These are phyloP conservation scores for Drosophila emarginata DNA, from an alignment of 2,888 invertebrate species.

Conservation along the genomic window DNA sequence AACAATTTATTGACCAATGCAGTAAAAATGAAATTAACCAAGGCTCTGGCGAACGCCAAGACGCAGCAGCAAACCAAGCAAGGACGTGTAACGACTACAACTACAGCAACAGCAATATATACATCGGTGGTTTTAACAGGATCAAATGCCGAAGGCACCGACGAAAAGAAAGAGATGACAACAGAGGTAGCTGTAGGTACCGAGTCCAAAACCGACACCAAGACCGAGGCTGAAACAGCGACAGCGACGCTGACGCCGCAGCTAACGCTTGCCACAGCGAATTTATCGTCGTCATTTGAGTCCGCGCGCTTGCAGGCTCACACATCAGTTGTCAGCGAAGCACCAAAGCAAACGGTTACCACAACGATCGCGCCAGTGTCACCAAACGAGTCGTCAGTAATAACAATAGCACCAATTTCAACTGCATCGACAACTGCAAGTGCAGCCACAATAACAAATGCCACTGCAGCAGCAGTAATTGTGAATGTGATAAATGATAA, in stretches of 20 bases:
- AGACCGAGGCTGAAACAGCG: slow-evolving; percentile 35
- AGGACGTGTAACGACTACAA: slow-evolving; percentile 30
- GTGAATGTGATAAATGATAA: slow-evolving; percentile 61
- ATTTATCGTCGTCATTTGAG: slow-evolving; percentile 77
- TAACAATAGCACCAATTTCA: slow-evolving; percentile 40
- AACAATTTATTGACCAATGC: slow-evolving; percentile 70
- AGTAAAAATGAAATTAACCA: slow-evolving; percentile 78
- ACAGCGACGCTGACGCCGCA: slow-evolving; percentile 44
- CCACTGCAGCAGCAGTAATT: slow-evolving; percentile 17
- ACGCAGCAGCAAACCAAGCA: slow-evolving; percentile 40
- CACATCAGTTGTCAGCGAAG: slow-evolving; percentile 81
- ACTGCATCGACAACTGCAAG: slow-evolving; percentile 39
- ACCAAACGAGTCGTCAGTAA: slow-evolving; percentile 34
- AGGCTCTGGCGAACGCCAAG: slow-evolving; percentile 68
- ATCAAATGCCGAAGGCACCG: slow-evolving; percentile 32
- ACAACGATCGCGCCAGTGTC: slow-evolving; percentile 25
- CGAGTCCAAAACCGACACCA: slow-evolving; percentile 38
- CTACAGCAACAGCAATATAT: slow-evolving; percentile 23
- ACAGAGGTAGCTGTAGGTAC: slow-evolving; percentile 30
- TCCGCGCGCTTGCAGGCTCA: slow-evolving; percentile 72
- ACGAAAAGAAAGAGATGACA: slow-evolving; percentile 53
- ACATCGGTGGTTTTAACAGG: slow-evolving; percentile 41
- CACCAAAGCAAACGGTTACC: slow-evolving; percentile 79
- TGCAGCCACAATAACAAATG: slow-evolving; percentile 42
- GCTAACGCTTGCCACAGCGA: slow-evolving; percentile 62